Conservation (phyloP, 2,888 invertebrate species). For the Phyllotreta striolata region DNA sequence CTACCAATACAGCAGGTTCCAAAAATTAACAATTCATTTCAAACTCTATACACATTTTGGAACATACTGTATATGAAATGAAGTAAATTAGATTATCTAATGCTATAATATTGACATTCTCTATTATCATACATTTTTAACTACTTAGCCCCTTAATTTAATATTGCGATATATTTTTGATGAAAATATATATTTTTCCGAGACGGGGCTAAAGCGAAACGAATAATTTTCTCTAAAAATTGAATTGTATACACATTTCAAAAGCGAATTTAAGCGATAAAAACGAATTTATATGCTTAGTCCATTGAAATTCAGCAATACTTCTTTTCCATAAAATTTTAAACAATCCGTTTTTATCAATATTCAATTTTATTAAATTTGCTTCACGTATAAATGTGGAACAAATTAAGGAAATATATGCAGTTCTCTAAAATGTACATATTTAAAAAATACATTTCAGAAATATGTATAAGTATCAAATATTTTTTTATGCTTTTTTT, state of each 20-base stretch:
- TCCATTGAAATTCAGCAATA: constrained; percentile 7
- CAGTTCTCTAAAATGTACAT: constrained; percentile 50
- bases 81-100: constrained; percentile 25
- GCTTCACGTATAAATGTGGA: constrained; percentile 2
- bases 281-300: constrained; percentile 1
- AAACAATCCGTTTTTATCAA: constrained; percentile 37
- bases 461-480: constrained; percentile 55
- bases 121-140: constrained; percentile 36
- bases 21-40: not conserved
- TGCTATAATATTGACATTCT: constrained; percentile 31
- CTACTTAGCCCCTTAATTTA: constrained; percentile 23
- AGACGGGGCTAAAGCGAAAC: constrained; percentile 18
- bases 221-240: constrained; percentile 19
- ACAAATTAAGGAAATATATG: constrained; percentile 23
- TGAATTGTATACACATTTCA: constrained; percentile 26
- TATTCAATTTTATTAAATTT: constrained; percentile 34
- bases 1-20: constrained; percentile 1
- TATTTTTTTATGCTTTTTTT: constrained; percentile 46
- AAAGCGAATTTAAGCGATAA: constrained; percentile 12
- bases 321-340: constrained; percentile 37
- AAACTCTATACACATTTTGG: not conserved
- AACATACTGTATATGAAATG: constrained; percentile 6
- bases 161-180: constrained; percentile 19
- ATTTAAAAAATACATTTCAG: constrained; percentile 59
- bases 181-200: constrained; percentile 27